Percentiles rank a stretch among this genome's conserved stretches.
Conservation (phyloP, 2,797 vertebrate genomes). For the Diplodus puntazzo region DNA sequence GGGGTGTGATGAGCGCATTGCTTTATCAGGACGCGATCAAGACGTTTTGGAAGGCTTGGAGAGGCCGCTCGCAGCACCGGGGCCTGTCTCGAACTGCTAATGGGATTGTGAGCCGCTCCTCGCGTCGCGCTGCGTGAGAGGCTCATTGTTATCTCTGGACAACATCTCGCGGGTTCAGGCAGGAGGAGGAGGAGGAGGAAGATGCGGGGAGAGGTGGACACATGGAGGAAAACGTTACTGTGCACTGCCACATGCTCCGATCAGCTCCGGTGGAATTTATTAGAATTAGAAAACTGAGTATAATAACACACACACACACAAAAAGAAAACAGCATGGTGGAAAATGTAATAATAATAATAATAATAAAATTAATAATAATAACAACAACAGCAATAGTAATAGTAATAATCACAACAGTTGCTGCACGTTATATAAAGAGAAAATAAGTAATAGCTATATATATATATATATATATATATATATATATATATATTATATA, state of each 20-base stretch:
- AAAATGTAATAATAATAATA: constrained; percentile 1
- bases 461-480: no score
- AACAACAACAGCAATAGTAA: not conserved
- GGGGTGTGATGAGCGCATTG: not conserved
- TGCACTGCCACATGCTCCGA: no score
- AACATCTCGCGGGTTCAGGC: no score
- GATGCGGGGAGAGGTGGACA: no score
- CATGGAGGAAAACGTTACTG: no score
- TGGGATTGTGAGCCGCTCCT: constrained; percentile 22
- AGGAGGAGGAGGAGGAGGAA: no score
- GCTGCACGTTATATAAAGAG: not conserved
- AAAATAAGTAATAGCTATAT: not conserved
- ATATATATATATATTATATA: no score
- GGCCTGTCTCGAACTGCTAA: constrained; percentile 45
- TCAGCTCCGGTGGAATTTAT: no score
- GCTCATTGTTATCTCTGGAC: constrained; percentile 13
- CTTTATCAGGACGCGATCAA: not conserved
- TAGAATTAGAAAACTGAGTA: no score
- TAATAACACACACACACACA: no score
- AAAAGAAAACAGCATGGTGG: not conserved
- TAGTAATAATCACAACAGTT: not conserved
- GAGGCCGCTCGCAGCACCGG: constrained; percentile 1
- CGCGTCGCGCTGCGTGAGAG: constrained; percentile 26
- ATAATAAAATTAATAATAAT: constrained; percentile 2
- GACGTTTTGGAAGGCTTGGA: constrained; percentile 23